A percentile compares a stretch with the other conserved stretches of the same genome.
Evolutionary conservation across 1,140 invertebrate genomes (phyloP).

Genomic region (Drosophila obscura): DNA sequence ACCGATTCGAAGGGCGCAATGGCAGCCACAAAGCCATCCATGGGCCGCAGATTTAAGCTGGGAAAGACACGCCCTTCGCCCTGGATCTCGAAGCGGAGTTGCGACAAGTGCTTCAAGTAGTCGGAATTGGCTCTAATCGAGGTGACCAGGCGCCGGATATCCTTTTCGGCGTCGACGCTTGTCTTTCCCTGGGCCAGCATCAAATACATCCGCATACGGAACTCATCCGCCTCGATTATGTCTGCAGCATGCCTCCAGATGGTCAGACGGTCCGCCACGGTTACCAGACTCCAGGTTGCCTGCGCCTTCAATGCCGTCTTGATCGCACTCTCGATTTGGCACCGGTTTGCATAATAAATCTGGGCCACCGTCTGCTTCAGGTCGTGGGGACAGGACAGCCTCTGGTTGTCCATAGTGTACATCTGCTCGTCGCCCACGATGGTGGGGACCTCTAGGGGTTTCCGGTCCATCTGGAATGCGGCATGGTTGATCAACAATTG

Average conservation of each 20-base stretch:
- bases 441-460: slow-evolving; percentile 41
- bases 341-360: slow-evolving; percentile 93
- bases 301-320: slow-evolving; percentile 90
- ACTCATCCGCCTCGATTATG: slow-evolving; percentile 93
- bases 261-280: slow-evolving; percentile 89
- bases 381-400: slow-evolving; percentile 88
- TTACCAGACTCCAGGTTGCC: slow-evolving; percentile 91
- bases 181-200: slow-evolving; percentile 99
- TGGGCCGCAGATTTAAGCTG: slow-evolving; percentile 88
- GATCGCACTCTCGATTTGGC: slow-evolving; percentile 94
- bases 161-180: slow-evolving; percentile 97
- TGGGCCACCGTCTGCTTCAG: slow-evolving; percentile 93
- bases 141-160: slow-evolving; percentile 96
- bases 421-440: slow-evolving; percentile 20
- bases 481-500: slow-evolving; percentile 27
- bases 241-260: slow-evolving; percentile 94
- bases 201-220: slow-evolving; percentile 94
- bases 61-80: slow-evolving; percentile 86
- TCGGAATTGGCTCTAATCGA: slow-evolving; percentile 96
- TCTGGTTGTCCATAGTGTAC: slow-evolving; percentile 41
- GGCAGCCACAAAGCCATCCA: slow-evolving; percentile 98
- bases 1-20: slow-evolving; percentile 99
- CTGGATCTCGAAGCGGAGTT: slow-evolving; percentile 85
- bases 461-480: slow-evolving; percentile 18
- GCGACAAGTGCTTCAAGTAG: slow-evolving; percentile 89